Evolutionary conservation across 92 coral and sea anemone species (phyloP), one percentile per base, ranked within the genome.

Genomic region (Actinostola sp.): DNA sequence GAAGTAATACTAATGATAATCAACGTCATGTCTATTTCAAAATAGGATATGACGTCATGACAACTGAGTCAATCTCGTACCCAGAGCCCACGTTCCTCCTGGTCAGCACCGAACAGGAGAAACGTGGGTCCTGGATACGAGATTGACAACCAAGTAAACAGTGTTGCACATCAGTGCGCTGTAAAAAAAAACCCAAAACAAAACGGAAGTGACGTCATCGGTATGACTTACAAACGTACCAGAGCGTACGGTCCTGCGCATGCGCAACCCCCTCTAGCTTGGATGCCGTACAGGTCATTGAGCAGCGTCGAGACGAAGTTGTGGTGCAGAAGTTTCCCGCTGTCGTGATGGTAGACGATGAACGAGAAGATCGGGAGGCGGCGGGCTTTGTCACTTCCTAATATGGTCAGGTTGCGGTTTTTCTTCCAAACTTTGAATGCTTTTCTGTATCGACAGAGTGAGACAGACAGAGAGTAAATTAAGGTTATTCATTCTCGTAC

Each of bases 221-320:
- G n/a, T n/a, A n/a, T n/a, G n/a, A n/a, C n/a, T n/a, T 6, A 27
- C 27, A 19, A 3, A 17, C 86, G 44, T 61, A 89, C 96, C 92
- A 67, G 74, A 17, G 92, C 96, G 23, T 89, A 89, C 7, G 96
- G 96, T 45, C 96, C 96, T 2, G 96, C 96, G 74, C 96, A 89
- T 33, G 96, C 96, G 75, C 96, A 89, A 14, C 96, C 96, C 9
- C 96, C 96, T 14, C 96, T 71, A 13, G 96, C 82, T 61, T 89
- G 96, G 63, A 89, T 89, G 16, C 96, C 96, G 43, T 86, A 89
- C 55, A 89, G 84, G 46, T 89, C 96, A 46, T 89, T 89, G 6
- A 89, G 88, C 0, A 89, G 61, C 6, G 88, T 91, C 1, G 96
- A 89, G 3, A 89, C 86, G 59, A 89, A 89, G 79, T 89, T 89